These are phyloP conservation scores for Redunca redunca DNA, from an alignment of 2,113 vertebrate genomes.

Conservation along the genomic window DNA sequence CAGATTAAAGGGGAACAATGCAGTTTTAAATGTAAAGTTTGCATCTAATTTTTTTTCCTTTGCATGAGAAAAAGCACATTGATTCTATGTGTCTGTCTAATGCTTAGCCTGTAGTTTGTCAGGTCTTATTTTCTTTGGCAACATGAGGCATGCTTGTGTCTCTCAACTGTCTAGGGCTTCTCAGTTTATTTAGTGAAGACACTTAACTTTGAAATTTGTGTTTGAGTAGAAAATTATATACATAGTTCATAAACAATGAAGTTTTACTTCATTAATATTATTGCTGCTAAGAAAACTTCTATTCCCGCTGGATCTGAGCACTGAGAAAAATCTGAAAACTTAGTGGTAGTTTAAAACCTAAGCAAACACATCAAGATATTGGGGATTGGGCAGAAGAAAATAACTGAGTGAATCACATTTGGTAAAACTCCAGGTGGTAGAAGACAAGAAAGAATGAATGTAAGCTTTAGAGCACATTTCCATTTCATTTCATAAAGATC, in stretches of 20 bases:
- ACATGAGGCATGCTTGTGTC: slow-evolving; percentile 73
- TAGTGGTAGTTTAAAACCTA: slow-evolving; percentile 38
- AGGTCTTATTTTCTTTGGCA: slow-evolving; percentile 83
- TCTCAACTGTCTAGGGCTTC: slow-evolving; percentile 71
- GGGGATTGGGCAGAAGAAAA: not conserved
- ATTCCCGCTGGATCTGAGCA: not conserved
- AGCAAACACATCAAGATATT: not conserved
- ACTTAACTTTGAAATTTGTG: slow-evolving; percentile 65
- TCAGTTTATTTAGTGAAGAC: slow-evolving; percentile 73
- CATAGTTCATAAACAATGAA: slow-evolving; percentile 49
- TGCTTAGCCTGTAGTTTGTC: slow-evolving; percentile 86
- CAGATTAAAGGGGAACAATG: slow-evolving; percentile 98
- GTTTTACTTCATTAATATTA: slow-evolving; percentile 48
- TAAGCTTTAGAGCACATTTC: not conserved
- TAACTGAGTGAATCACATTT: not conserved
- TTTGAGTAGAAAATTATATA: slow-evolving; percentile 23
- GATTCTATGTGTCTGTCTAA: slow-evolving; percentile 90
- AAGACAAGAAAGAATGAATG: not conserved
- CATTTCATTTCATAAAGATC: not conserved
- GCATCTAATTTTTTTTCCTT: slow-evolving; percentile 92
- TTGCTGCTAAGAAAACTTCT: slow-evolving; percentile 27
- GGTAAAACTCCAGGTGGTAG: not conserved
- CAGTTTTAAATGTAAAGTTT: slow-evolving; percentile 98
- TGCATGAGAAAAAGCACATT: slow-evolving; percentile 89
- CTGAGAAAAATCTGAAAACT: not conserved